Evolutionary conservation across 2,113 vertebrate genomes (phyloP).

Genomic region (Cephalopholis sonnerati): DNA sequence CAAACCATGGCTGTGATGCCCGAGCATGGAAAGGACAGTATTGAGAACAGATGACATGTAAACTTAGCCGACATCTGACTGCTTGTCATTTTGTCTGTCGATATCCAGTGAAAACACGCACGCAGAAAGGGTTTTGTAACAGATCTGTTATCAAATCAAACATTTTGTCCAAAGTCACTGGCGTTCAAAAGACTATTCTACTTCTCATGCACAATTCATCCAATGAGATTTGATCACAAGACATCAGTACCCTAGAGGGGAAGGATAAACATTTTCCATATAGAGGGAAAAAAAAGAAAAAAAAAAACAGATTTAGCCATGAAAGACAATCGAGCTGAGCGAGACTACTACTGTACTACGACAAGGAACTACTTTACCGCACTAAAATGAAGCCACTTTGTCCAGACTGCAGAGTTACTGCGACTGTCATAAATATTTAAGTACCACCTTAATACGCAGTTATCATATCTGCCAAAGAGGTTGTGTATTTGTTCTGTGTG

Average conservation of each 20-base stretch:
- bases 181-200: not conserved
- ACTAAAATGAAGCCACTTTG: not conserved
- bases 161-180: not conserved
- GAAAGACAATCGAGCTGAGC: not conserved
- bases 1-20: not conserved
- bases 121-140: not conserved
- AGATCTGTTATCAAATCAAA: not conserved
- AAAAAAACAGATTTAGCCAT: not conserved
- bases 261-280: not conserved
- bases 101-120: slow-evolving; percentile 2
- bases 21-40: not conserved
- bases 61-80: slow-evolving; percentile 30
- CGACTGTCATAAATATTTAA: not conserved
- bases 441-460: not conserved
- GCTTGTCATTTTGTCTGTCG: slow-evolving; percentile 2
- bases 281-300: not conserved
- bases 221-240: not conserved
- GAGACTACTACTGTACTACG: not conserved
- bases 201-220: not conserved
- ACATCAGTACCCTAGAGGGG: not conserved
- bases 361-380: not conserved
- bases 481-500: not conserved
- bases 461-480: not conserved
- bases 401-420: not conserved
- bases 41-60: slow-evolving; percentile 17